Percentiles rank a stretch among this genome's conserved stretches.
Conservation (phyloP, 2,797 vertebrate species). For the Delichon dasypus region DNA sequence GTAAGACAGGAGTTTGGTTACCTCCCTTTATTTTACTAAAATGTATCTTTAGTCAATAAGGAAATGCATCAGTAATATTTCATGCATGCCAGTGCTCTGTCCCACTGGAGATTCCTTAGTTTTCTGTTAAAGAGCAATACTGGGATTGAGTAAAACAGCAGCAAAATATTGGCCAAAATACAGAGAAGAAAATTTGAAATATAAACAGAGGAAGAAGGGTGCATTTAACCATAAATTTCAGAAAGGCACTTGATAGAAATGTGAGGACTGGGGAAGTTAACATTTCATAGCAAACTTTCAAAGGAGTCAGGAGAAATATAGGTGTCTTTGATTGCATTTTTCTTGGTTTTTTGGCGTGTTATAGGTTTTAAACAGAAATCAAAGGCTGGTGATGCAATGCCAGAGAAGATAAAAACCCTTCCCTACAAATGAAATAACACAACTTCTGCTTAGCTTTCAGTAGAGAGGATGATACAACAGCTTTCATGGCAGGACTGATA, state of each 20-base stretch:
- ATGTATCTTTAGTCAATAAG: not conserved
- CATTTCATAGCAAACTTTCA: not conserved
- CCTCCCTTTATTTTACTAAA: not conserved
- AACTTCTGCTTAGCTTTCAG: not conserved
- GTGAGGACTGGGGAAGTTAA: not conserved
- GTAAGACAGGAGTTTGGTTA: not conserved
- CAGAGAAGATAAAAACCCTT: not conserved
- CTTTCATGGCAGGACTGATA: not conserved
- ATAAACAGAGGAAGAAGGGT: not conserved
- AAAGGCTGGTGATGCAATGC: not conserved
- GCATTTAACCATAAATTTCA: not conserved
- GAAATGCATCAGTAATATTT: not conserved
- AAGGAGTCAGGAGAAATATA: not conserved
- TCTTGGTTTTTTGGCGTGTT: not conserved
- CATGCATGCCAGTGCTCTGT: not conserved
- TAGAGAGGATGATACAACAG: not conserved
- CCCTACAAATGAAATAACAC: not conserved
- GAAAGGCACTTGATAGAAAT: not conserved
- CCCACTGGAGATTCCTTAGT: not conserved
- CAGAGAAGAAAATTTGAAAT: not conserved
- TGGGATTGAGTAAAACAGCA: not conserved
- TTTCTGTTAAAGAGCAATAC: not conserved
- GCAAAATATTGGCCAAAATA: not conserved
- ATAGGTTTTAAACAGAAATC: not conserved
- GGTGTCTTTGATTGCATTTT: not conserved